Percentiles rank a stretch among this genome's conserved stretches.
phyloP scores from a whole-genome alignment of 2,797 vertebrate genomes.

The Brotogeris chrysoptera region DNA sequence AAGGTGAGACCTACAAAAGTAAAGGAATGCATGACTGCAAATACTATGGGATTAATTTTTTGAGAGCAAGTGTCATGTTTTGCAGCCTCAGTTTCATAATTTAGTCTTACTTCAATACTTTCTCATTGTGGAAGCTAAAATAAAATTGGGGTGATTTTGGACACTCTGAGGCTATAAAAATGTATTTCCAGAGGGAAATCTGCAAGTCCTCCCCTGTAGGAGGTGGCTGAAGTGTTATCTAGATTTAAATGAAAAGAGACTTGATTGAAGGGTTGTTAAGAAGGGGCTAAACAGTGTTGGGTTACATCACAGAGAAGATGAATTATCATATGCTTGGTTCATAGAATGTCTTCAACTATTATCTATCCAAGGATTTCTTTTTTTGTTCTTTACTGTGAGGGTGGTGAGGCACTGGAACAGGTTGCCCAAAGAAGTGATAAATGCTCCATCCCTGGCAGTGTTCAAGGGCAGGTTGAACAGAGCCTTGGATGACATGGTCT shows the following conservation, averaged over 20 bases:
- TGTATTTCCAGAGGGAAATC: constrained; percentile 36
- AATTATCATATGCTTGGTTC: background rate
- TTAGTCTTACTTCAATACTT: constrained; percentile 1
- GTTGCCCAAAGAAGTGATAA: background rate
- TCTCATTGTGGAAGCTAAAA: constrained; percentile 28
- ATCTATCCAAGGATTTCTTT: background rate
- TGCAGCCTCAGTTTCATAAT: constrained; percentile 42
- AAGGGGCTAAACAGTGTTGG: constrained; percentile 16
- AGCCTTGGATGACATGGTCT: background rate
- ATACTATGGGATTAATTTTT: constrained; percentile 14
- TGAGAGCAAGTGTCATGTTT: constrained; percentile 29
- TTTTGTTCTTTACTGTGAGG: background rate
- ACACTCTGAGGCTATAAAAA: constrained; percentile 15
- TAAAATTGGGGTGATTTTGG: background rate
- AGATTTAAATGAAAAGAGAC: constrained; percentile 25
- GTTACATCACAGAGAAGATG: constrained; percentile 34
- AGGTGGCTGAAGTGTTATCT: constrained; percentile 55
- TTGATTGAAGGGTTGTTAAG: constrained; percentile 61
- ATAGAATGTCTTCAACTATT: background rate
- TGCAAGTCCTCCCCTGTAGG: constrained; percentile 48
- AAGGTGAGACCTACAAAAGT: constrained; percentile 28
- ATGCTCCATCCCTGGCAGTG: background rate
- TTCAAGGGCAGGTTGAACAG: background rate
- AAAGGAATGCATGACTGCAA: background rate
- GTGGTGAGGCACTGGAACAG: background rate